These are phyloP conservation scores for Dasyornis broadbenti DNA, from an alignment of 2,113 vertebrate genomes.

Conservation along the genomic window DNA sequence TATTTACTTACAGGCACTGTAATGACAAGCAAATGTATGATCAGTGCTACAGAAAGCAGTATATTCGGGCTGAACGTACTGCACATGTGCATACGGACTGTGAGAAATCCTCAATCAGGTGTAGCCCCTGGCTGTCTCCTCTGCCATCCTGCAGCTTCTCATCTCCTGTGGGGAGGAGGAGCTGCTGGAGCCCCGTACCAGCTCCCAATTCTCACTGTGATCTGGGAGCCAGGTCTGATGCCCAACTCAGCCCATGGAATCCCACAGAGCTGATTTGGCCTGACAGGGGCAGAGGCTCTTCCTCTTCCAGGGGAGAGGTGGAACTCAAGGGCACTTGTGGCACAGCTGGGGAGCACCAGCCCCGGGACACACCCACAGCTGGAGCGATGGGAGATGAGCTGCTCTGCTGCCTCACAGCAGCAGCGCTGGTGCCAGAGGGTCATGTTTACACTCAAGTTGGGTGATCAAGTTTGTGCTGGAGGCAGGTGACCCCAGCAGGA, in stretches of 20 bases:
- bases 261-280: background rate
- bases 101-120: background rate
- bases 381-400: background rate
- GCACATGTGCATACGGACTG: background rate
- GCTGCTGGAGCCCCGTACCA: background rate
- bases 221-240: background rate
- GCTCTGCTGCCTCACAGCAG: background rate
- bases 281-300: background rate
- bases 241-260: background rate
- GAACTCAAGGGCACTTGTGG: background rate
- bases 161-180: background rate
- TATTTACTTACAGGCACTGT: constrained; percentile 50
- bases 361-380: background rate
- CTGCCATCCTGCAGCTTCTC: background rate
- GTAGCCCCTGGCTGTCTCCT: accelerated
- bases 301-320: background rate
- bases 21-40: constrained; percentile 27
- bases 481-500: background rate
- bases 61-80: background rate
- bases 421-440: background rate
- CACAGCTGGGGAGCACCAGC: background rate
- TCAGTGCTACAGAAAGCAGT: constrained; percentile 15
- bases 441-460: background rate
- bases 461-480: background rate
- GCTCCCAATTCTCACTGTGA: background rate